A percentile compares a stretch with the other conserved stretches of the same genome.
phyloP scores from a whole-genome alignment of 53 echinoderm and acorn worm genomes.

The Astropecten irregularis region DNA sequence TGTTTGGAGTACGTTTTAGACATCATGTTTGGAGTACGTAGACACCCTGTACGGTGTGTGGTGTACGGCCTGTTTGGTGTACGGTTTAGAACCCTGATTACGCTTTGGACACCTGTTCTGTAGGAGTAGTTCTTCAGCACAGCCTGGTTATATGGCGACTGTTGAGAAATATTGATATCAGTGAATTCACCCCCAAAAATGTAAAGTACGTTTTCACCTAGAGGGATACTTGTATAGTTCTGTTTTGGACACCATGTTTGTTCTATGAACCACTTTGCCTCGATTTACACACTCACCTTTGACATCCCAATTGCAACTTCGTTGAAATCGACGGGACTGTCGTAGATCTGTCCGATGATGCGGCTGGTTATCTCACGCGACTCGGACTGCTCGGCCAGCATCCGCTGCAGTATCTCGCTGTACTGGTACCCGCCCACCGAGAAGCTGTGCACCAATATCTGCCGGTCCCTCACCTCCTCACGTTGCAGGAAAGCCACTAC shows the following conservation, averaged over 20 bases:
- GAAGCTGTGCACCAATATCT: conserved; percentile 87
- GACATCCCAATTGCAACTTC: conserved; percentile 60
- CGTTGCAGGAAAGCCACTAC: conserved; percentile 84
- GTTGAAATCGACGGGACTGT: conserved; percentile 88
- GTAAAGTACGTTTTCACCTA: background rate
- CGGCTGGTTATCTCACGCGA: conserved; percentile 73
- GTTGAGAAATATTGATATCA: background rate
- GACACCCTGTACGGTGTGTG: too few relatives aligned
- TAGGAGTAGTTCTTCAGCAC: background rate
- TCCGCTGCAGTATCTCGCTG: conserved; percentile 78
- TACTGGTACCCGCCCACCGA: conserved; percentile 95
- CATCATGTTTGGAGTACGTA: too few relatives aligned
- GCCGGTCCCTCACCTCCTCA: conserved; percentile 63
- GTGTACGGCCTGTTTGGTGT: too few relatives aligned
- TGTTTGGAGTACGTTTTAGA: too few relatives aligned
- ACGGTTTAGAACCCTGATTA: too few relatives aligned
- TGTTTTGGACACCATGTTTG: background rate
- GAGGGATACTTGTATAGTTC: background rate
- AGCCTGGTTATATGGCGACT: background rate
- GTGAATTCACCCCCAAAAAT: background rate
- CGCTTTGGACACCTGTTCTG: background rate
- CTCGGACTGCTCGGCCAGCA: conserved; percentile 63
- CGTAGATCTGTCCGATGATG: conserved; percentile 91
- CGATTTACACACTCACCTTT: background rate
- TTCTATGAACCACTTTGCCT: background rate